These are phyloP conservation scores for Cremastobaeus sp. DNA, from an alignment of 2,888 invertebrate genomes.

Conservation along the genomic window DNA sequence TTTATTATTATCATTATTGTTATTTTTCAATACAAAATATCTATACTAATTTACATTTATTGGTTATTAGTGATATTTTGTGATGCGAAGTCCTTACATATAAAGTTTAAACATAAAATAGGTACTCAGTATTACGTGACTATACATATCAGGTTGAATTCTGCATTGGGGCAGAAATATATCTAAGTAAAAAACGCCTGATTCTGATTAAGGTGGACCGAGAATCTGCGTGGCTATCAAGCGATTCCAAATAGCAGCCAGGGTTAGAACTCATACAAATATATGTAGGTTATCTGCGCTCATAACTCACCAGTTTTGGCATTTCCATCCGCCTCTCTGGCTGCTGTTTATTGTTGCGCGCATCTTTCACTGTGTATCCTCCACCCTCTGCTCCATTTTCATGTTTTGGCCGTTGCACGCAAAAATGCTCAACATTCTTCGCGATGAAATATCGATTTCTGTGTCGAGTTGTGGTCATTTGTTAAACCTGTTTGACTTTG, in stretches of 20 bases:
- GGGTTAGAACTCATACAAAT: slow-evolving; percentile 63
- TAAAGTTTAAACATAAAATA: no score
- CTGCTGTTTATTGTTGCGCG: slow-evolving; percentile 60
- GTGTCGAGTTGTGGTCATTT: slow-evolving; percentile 36
- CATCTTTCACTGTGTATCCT: slow-evolving; percentile 49
- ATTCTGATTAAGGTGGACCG: slow-evolving; percentile 11
- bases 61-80: no score
- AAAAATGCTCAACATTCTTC: slow-evolving; percentile 47
- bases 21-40: no score
- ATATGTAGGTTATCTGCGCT: slow-evolving; percentile 67
- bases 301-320: slow-evolving; percentile 69
- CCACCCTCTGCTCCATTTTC: slow-evolving; percentile 44
- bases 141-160: no score
- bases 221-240: slow-evolving; percentile 26
- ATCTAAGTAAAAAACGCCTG: no score
- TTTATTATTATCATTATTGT: no score
- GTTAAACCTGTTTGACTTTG: slow-evolving; percentile 13
- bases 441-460: slow-evolving; percentile 44
- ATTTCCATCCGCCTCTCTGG: slow-evolving; percentile 64
- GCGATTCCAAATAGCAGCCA: slow-evolving; percentile 38
- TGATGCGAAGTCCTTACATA: no score
- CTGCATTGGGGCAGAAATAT: no score
- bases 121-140: no score
- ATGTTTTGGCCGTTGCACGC: slow-evolving; percentile 40
- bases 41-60: no score